Evolutionary conservation across 2,113 vertebrate species (phyloP).

Genomic region (Guaruba guarouba): DNA sequence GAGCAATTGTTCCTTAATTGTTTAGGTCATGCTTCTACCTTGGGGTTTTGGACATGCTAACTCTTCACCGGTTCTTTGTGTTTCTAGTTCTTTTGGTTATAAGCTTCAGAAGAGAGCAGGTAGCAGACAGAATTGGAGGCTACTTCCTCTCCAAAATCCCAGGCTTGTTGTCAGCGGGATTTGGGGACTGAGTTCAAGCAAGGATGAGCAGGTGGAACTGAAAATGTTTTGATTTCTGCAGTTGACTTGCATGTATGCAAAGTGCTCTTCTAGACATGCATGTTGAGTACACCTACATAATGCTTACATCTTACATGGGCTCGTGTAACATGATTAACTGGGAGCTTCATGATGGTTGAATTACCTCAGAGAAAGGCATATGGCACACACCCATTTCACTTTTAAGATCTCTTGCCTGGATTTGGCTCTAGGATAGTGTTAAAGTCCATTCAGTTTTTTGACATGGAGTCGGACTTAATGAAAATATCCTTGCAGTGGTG

Average conservation of each 20-base stretch:
- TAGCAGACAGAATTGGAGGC: neutral
- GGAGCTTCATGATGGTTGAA: neutral
- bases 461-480: neutral
- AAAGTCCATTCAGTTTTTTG: neutral
- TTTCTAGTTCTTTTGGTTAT: neutral
- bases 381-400: rapidly evolving
- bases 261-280: neutral
- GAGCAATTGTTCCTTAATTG: neutral
- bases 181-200: neutral
- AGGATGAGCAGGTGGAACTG: neutral
- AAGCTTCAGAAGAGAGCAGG: neutral
- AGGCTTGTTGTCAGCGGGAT: neutral
- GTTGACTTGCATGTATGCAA: neutral
- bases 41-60: neutral
- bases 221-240: rapidly evolving
- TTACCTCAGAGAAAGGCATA: neutral
- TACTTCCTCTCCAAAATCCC: neutral
- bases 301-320: neutral
- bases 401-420: neutral
- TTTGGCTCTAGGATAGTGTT: neutral
- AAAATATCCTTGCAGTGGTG: neutral
- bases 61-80: neutral
- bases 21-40: neutral
- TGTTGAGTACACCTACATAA: rapidly evolving
- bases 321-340: neutral